Evolutionary conservation across 2,113 vertebrate species (phyloP).

Genomic region (Chamaetylas fuelleborni): DNA sequence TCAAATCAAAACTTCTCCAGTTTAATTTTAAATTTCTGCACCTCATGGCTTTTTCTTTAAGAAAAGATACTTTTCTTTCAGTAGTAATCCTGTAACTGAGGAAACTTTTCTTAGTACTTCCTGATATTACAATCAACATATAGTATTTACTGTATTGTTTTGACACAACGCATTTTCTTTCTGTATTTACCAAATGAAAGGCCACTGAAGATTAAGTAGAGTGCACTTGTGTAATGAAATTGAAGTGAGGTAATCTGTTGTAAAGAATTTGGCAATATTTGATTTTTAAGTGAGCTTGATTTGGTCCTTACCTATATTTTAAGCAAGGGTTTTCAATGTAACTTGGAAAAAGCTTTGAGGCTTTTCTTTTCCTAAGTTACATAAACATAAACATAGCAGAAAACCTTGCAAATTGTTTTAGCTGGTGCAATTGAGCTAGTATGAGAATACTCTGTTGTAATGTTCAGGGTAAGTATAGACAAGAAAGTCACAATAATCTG

Average conservation of each 20-base stretch:
- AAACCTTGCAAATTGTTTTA: background rate
- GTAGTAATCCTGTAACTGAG: background rate
- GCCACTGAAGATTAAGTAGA: background rate
- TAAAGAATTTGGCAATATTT: background rate
- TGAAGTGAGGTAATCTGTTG: background rate
- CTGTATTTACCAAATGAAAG: background rate
- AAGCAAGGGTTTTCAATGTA: background rate
- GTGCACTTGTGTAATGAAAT: background rate
- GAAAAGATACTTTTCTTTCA: background rate
- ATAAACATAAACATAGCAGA: background rate
- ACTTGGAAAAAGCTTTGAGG: background rate
- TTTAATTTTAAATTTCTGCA: background rate
- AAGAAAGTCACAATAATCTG: background rate
- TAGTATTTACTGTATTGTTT: background rate
- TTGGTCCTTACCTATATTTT: background rate
- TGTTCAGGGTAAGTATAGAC: background rate
- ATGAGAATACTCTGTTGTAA: background rate
- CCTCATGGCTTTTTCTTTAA: background rate
- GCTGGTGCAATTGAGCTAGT: background rate
- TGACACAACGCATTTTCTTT: background rate
- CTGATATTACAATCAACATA: background rate
- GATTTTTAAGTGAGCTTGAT: background rate
- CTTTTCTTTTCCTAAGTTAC: background rate
- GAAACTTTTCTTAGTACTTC: background rate
- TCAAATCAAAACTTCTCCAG: background rate